Percentiles rank a stretch among this genome's conserved stretches.
Conservation (phyloP, 2,888 invertebrate genomes). For the Neuroscelio doddi region DNA sequence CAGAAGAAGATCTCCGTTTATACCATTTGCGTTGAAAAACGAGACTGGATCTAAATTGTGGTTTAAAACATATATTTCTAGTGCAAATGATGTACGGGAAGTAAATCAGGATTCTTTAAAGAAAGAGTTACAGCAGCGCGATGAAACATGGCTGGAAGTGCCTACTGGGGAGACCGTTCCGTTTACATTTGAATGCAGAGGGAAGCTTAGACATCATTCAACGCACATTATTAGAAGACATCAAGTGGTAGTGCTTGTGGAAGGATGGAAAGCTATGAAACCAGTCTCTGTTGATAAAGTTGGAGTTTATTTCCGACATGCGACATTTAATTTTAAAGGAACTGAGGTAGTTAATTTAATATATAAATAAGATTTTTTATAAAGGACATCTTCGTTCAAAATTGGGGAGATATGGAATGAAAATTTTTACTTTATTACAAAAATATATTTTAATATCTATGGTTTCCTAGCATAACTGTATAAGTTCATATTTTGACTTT, state of each 20-base stretch:
- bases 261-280: slow-evolving; percentile 90
- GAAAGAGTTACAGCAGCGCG: slow-evolving; percentile 68
- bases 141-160: slow-evolving; percentile 81
- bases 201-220: slow-evolving; percentile 81
- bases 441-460: no score
- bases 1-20: slow-evolving; percentile 89
- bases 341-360: slow-evolving; percentile 51
- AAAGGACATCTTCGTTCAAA: no score
- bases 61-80: slow-evolving; percentile 88
- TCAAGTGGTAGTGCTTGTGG: slow-evolving; percentile 90
- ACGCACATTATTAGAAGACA: slow-evolving; percentile 86
- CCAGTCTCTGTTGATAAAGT: slow-evolving; percentile 97
- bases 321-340: slow-evolving; percentile 64
- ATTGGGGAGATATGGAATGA: no score
- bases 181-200: slow-evolving; percentile 88
- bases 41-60: slow-evolving; percentile 89
- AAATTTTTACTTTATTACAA: no score
- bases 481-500: no score
- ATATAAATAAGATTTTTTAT: no score
- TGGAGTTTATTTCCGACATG: slow-evolving; percentile 91
- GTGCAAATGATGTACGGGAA: slow-evolving; percentile 74
- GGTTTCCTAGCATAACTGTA: no score
- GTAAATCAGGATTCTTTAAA: slow-evolving; percentile 58
- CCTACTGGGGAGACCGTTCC: slow-evolving; percentile 84
- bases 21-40: slow-evolving; percentile 95